phyloP scores from a whole-genome alignment of 30 jellyfish, hydroid and myxozoan species.

The Mastigias papua region DNA sequence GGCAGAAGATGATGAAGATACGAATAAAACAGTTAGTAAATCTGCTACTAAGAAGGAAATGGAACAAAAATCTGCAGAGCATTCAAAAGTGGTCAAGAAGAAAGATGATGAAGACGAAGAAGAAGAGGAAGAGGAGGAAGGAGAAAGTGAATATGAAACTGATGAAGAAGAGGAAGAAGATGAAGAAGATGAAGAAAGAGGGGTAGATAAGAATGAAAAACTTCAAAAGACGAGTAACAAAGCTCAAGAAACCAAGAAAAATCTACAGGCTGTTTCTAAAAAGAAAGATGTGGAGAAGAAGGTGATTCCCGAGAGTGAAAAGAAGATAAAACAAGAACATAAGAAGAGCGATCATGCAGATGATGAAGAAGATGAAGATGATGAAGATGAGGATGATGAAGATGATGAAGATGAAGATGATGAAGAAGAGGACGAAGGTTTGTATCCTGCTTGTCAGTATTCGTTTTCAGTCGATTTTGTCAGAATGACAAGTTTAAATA shows the following conservation, averaged over 20 bases:
- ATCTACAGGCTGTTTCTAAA: background rate
- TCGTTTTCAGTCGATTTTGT: background rate
- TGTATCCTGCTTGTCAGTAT: background rate
- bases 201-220: constrained; percentile 18
- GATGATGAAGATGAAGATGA: constrained; percentile 51
- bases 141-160: background rate
- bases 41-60: constrained; percentile 9
- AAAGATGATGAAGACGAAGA: constrained; percentile 1
- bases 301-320: background rate
- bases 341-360: background rate
- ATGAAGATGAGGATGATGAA: constrained; percentile 48
- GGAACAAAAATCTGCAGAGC: no score
- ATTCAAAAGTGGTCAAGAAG: no score
- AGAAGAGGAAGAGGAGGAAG: constrained; percentile 30
- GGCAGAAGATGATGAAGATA: constrained; percentile 38
- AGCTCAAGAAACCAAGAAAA: constrained; percentile 11
- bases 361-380: constrained; percentile 19
- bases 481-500: background rate
- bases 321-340: background rate
- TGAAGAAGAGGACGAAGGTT: constrained; percentile 33
- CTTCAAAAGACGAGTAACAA: background rate
- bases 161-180: constrained; percentile 8
- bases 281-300: background rate
- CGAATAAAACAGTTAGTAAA: background rate
- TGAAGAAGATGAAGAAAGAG: constrained; percentile 51